Conservation (phyloP, 2,113 vertebrate species). For the Halcyon malimbica region DNA sequence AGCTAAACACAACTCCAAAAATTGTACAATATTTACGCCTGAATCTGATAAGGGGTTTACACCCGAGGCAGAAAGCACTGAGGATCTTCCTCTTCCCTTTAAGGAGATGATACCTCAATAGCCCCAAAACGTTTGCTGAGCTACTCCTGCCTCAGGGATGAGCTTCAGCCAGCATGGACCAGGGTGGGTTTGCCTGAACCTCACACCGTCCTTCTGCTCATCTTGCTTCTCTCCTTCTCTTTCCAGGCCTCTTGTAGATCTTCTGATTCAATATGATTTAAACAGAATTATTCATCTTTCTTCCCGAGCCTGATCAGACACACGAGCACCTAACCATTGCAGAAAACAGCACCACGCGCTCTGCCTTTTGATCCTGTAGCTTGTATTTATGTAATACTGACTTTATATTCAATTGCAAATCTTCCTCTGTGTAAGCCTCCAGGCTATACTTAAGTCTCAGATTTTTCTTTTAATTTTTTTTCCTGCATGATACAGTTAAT, state of each 20-base stretch:
- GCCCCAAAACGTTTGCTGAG: neutral
- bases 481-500: neutral
- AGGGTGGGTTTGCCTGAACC: neutral
- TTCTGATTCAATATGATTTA: neutral
- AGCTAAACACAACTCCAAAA: neutral
- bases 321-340: neutral
- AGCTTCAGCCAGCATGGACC: neutral
- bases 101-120: neutral
- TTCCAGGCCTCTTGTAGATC: neutral
- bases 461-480: neutral
- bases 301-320: neutral
- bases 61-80: neutral
- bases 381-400: neutral
- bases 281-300: neutral
- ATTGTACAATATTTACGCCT: neutral
- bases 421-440: neutral
- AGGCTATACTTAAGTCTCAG: neutral
- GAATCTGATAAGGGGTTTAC: neutral
- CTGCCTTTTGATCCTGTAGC: neutral
- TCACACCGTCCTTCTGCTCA: accelerated
- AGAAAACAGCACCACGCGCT: neutral
- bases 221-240: neutral
- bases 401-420: neutral
- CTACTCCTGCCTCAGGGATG: accelerated
- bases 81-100: neutral